Evolutionary conservation across 2,888 invertebrate species (phyloP).

Genomic region (Holacanthella duospinosa): DNA sequence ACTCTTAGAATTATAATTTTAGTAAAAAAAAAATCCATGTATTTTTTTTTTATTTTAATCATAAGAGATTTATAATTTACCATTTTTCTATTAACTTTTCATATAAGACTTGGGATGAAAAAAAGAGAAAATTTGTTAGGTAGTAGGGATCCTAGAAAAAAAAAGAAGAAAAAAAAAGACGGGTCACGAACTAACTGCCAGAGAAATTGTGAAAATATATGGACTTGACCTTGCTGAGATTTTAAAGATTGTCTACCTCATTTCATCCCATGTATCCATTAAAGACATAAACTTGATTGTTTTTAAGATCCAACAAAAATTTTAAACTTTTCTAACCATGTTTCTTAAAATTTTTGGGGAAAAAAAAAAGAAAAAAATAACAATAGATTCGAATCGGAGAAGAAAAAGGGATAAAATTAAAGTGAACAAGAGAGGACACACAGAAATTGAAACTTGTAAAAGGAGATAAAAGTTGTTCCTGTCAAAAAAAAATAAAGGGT

Average conservation of each 20-base stretch:
- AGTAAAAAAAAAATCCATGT: too few relatives aligned
- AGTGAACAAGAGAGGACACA: neutral
- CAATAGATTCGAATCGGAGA: neutral
- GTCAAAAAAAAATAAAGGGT: too few relatives aligned
- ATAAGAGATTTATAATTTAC: too few relatives aligned
- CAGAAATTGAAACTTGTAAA: conserved; percentile 4
- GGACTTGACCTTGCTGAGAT: neutral
- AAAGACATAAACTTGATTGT: too few relatives aligned
- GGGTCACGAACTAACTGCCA: neutral
- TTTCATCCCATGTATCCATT: too few relatives aligned
- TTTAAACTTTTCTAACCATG: too few relatives aligned
- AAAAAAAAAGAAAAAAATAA: neutral
- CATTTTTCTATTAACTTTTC: neutral
- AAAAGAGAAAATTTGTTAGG: neutral
- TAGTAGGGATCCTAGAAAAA: too few relatives aligned
- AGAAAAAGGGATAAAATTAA: neutral
- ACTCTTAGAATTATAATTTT: too few relatives aligned
- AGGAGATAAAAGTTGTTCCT: neutral
- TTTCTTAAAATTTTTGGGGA: too few relatives aligned
- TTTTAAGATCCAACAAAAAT: too few relatives aligned
- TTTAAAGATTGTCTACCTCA: neutral
- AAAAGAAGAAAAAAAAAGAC: neutral
- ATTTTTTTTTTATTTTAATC: too few relatives aligned
- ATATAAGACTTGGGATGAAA: neutral
- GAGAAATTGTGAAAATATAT: neutral